phyloP scores from a whole-genome alignment of 2,797 vertebrate genomes.

The Manis javanica region DNA sequence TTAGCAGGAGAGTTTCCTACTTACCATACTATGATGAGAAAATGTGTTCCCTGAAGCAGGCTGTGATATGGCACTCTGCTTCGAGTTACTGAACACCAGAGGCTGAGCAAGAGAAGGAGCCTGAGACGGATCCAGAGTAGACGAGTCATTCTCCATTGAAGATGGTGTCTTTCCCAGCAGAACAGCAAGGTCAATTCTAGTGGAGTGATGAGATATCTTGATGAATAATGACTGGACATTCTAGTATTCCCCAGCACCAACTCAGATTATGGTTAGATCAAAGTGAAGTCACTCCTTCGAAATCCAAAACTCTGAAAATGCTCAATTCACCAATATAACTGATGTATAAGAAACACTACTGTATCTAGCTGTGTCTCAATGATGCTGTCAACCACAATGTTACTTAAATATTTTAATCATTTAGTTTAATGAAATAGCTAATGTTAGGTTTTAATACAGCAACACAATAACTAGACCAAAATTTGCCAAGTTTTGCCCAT shows the following conservation, averaged over 20 bases:
- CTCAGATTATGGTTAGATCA: slow-evolving; percentile 10
- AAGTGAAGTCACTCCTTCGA: neutral
- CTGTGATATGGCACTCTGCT: slow-evolving; percentile 93
- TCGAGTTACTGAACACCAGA: slow-evolving; percentile 98
- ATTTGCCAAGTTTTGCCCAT: neutral
- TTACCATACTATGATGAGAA: slow-evolving; percentile 97
- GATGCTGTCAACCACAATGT: neutral
- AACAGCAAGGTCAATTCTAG: slow-evolving; percentile 97
- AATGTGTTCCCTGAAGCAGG: slow-evolving; percentile 91
- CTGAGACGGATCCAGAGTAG: slow-evolving; percentile 92
- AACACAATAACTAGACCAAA: neutral
- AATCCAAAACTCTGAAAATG: slow-evolving; percentile 43
- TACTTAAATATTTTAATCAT: neutral
- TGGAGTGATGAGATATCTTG: neutral
- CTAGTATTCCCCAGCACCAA: neutral
- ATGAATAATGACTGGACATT: slow-evolving; percentile 47
- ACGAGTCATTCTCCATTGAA: slow-evolving; percentile 93
- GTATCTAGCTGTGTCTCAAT: neutral
- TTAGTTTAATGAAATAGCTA: slow-evolving; percentile 42
- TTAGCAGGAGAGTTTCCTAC: slow-evolving; percentile 53
- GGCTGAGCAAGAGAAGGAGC: slow-evolving; percentile 94
- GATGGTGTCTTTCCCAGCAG: slow-evolving; percentile 96
- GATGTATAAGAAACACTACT: neutral
- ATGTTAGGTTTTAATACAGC: neutral
- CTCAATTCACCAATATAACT: neutral